These are phyloP conservation scores for Chionis minor DNA, from an alignment of 2,113 vertebrate genomes.

Conservation along the genomic window DNA sequence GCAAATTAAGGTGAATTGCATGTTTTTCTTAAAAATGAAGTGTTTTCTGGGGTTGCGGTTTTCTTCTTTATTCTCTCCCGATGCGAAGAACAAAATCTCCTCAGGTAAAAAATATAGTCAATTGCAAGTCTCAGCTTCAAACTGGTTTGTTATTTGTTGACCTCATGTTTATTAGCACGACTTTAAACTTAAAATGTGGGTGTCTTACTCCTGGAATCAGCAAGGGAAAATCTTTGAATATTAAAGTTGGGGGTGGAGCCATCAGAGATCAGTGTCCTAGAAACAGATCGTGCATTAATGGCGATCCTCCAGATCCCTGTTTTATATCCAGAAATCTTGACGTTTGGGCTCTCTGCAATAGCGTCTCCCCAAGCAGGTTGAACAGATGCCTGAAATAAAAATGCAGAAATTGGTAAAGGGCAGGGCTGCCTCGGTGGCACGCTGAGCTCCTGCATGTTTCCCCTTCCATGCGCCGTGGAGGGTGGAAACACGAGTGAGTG, in stretches of 20 bases:
- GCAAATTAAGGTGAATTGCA: background rate
- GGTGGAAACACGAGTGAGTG: background rate
- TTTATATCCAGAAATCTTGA: background rate
- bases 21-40: background rate
- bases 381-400: background rate
- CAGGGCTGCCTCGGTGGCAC: background rate
- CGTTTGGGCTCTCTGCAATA: background rate
- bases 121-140: background rate
- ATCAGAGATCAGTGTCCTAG: background rate
- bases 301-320: background rate
- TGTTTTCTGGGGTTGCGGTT: background rate
- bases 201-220: background rate
- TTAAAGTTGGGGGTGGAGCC: background rate
- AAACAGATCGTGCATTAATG: background rate
- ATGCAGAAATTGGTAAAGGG: background rate
- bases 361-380: background rate
- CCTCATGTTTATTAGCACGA: background rate
- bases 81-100: background rate
- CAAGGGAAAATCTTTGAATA: background rate
- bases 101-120: background rate
- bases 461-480: background rate
- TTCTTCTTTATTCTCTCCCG: background rate
- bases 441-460: accelerated
- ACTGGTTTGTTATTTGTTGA: background rate
- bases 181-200: background rate